A percentile compares a stretch with the other conserved stretches of the same genome.
Evolutionary conservation across 2,797 vertebrate species (phyloP).

Genomic region (Anomalospiza imberbis): DNA sequence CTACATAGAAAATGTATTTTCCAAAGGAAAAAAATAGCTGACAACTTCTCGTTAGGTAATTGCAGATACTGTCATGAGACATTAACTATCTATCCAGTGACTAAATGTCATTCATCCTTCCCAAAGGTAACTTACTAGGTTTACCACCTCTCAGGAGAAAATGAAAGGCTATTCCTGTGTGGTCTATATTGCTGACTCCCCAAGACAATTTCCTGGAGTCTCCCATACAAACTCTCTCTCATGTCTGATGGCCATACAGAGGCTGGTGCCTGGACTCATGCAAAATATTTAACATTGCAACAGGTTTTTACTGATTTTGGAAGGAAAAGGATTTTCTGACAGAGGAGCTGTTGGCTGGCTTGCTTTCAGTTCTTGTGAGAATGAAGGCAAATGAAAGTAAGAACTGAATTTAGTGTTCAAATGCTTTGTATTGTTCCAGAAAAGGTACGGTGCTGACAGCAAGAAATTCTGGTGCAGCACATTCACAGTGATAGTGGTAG

Average conservation of each 20-base stretch:
- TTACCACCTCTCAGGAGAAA: background rate
- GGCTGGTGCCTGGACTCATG: background rate
- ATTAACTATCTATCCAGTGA: background rate
- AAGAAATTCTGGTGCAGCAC: too few relatives aligned
- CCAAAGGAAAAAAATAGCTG: background rate
- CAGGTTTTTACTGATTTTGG: background rate
- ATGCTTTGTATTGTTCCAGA: background rate
- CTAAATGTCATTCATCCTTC: background rate
- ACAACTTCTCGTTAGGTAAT: background rate
- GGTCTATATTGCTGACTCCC: background rate
- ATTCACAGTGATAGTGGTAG: fast-evolving
- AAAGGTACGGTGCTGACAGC: background rate
- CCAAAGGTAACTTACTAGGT: background rate
- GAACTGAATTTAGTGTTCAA: background rate
- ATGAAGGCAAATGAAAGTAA: background rate
- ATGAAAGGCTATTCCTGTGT: background rate
- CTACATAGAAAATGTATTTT: background rate
- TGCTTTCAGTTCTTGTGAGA: background rate
- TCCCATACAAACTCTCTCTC: background rate
- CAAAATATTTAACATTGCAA: background rate
- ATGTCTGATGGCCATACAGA: background rate
- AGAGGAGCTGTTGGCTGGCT: background rate
- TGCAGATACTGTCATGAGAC: background rate
- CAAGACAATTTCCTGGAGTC: background rate
- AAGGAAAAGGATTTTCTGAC: background rate